Evolutionary conservation across 2,888 invertebrate genomes (phyloP).

Genomic region (Amblyjoppa fuscipennis): DNA sequence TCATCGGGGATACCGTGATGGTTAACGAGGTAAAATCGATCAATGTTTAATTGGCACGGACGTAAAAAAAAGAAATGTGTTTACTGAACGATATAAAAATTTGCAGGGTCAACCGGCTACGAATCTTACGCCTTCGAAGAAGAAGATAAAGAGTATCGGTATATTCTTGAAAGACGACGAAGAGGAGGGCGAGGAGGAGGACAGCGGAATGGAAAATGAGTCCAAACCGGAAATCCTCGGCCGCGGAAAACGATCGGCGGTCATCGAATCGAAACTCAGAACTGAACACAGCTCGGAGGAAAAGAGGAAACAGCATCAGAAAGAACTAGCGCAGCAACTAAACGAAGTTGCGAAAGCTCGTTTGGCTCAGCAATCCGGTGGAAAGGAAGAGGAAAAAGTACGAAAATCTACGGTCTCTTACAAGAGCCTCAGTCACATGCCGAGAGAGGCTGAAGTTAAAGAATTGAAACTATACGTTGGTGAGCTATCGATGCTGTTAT

Average conservation of each 20-base stretch:
- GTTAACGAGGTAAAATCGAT: constrained; percentile 91
- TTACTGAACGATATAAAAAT: constrained; percentile 3
- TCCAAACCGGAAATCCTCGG: constrained; percentile 90
- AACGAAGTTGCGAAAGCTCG: constrained; percentile 98
- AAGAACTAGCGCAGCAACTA: constrained; percentile 94
- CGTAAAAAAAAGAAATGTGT: background rate
- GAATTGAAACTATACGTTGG: constrained; percentile 98
- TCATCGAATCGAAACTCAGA: constrained; percentile 96
- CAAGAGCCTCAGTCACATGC: constrained; percentile 96
- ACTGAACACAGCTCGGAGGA: constrained; percentile 98
- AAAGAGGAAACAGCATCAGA: constrained; percentile 98
- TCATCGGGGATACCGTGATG: constrained; percentile 98
- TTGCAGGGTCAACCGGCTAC: constrained; percentile 91
- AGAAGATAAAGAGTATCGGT: constrained; percentile 97
- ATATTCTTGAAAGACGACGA: constrained; percentile 95
- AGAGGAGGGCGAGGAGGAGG: constrained; percentile 93
- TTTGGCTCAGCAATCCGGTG: constrained; percentile 94
- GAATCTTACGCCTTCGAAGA: constrained; percentile 96
- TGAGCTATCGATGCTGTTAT: constrained; percentile 84
- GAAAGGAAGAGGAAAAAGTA: constrained; percentile 94
- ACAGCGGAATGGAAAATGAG: constrained; percentile 87
- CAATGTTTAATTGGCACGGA: background rate
- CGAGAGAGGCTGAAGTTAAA: constrained; percentile 96
- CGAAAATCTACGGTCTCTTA: constrained; percentile 98
- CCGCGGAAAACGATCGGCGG: constrained; percentile 94